phyloP scores from a whole-genome alignment of 30 jellyfish, hydroid and myxozoan genomes.

The Hydractinia symbiolongicarpus region DNA sequence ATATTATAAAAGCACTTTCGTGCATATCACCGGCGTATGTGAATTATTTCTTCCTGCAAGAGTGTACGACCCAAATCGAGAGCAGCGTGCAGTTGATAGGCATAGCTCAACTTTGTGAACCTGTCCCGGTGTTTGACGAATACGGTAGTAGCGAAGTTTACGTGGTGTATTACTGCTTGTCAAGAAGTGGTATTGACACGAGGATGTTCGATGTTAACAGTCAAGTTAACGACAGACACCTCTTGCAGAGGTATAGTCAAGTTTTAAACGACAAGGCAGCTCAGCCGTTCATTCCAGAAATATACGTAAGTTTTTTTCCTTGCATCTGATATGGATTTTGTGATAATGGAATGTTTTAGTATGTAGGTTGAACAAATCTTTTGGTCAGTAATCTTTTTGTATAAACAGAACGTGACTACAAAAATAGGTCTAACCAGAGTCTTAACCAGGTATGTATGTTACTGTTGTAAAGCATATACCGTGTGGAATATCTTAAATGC shows the following conservation, averaged over 20 bases:
- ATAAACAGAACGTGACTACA: no score
- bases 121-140: not conserved
- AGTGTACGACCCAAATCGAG: not conserved
- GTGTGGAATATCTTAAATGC: no score
- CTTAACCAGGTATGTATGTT: no score
- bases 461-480: no score
- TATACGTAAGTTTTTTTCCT: not conserved
- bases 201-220: not conserved
- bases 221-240: not conserved
- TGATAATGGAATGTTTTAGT: no score
- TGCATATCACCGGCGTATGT: not conserved
- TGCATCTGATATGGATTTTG: no score
- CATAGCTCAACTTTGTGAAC: conserved; percentile 5
- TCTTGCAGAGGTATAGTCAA: not conserved
- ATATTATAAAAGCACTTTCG: not conserved
- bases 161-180: conserved; percentile 3
- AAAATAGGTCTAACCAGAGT: no score
- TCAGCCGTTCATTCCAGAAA: conserved; percentile 6
- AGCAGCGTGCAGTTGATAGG: not conserved
- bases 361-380: no score
- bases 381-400: no score
- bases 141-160: not conserved
- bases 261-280: conserved; percentile 2
- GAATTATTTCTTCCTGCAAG: not conserved
- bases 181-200: conserved; percentile 14